phyloP scores from a whole-genome alignment of 1,140 invertebrate genomes.

The Leptinotarsa texana region DNA sequence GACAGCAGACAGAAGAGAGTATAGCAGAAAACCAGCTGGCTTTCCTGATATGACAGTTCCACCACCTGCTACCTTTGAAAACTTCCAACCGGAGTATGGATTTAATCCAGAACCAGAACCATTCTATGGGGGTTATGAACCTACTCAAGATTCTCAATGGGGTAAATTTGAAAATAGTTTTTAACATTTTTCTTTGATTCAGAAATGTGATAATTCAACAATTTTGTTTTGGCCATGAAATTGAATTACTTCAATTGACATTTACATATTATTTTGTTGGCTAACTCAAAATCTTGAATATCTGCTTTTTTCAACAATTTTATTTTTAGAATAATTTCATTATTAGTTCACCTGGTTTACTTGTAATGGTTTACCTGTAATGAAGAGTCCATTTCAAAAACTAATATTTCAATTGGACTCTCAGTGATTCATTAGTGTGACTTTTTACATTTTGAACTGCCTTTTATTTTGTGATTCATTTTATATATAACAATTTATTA shows the following conservation, averaged over 20 bases:
- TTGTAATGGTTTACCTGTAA: no score
- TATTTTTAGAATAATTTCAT: no score
- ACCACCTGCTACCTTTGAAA: constrained; percentile 63
- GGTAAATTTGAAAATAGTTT: constrained; percentile 51
- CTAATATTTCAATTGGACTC: no score
- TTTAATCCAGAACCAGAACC: constrained; percentile 66
- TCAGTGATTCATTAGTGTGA: no score
- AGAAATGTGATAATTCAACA: no score
- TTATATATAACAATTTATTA: background rate
- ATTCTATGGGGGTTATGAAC: constrained; percentile 73
- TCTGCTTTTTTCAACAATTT: no score
- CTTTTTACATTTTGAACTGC: background rate
- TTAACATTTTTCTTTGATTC: background rate
- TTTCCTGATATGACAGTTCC: constrained; percentile 70
- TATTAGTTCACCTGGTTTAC: no score
- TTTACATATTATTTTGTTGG: background rate
- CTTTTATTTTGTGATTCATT: constrained; percentile 12
- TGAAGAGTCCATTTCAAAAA: no score
- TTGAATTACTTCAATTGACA: constrained; percentile 2
- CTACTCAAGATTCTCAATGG: constrained; percentile 75
- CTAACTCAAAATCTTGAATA: no score
- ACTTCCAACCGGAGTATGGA: constrained; percentile 60
- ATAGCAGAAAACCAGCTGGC: constrained; percentile 67
- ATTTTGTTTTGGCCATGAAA: background rate
- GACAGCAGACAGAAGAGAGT: constrained; percentile 84